Conservation (phyloP, 2,888 invertebrate species). For the Carterocephalus palaemon region DNA sequence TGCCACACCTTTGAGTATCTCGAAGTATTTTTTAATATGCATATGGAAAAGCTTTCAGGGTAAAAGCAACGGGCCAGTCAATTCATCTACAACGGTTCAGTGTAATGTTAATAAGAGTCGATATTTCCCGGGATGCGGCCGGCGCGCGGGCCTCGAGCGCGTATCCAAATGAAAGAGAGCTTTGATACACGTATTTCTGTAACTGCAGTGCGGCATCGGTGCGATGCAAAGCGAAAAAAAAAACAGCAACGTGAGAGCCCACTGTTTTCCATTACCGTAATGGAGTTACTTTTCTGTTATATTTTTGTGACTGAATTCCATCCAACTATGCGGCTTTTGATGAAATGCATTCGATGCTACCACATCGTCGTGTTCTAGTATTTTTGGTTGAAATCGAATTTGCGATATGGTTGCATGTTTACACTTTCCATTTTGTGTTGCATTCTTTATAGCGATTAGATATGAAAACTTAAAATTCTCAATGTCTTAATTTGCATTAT, state of each 20-base stretch:
- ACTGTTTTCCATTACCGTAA: slow-evolving; percentile 73
- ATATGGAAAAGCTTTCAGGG: slow-evolving; percentile 13
- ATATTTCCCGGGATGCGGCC: slow-evolving; percentile 53
- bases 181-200: slow-evolving; percentile 56
- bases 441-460: slow-evolving; percentile 6
- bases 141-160: slow-evolving; percentile 45
- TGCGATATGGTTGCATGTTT: slow-evolving; percentile 15
- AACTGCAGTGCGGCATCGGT: slow-evolving; percentile 41
- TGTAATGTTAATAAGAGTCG: slow-evolving; percentile 60
- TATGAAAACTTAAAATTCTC: too few species aligned
- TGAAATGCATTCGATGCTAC: slow-evolving; percentile 22
- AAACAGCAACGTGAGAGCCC: slow-evolving; percentile 51
- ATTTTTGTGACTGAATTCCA: slow-evolving; percentile 49
- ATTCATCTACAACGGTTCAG: slow-evolving; percentile 48
- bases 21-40: slow-evolving; percentile 14
- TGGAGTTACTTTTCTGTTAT: slow-evolving; percentile 51
- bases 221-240: slow-evolving; percentile 32
- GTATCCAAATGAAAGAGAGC: slow-evolving; percentile 66
- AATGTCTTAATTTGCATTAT: too few species aligned
- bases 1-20: slow-evolving; percentile 7
- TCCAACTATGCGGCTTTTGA: slow-evolving; percentile 25
- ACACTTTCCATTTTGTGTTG: slow-evolving; percentile 20
- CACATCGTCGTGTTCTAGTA: slow-evolving; percentile 25
- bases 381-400: slow-evolving; percentile 30
- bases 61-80: slow-evolving; percentile 13